Evolutionary conservation across 2,113 vertebrate genomes (phyloP), one percentile per base, ranked within the genome.

Genomic region (Romanogobio albipinnatus): DNA sequence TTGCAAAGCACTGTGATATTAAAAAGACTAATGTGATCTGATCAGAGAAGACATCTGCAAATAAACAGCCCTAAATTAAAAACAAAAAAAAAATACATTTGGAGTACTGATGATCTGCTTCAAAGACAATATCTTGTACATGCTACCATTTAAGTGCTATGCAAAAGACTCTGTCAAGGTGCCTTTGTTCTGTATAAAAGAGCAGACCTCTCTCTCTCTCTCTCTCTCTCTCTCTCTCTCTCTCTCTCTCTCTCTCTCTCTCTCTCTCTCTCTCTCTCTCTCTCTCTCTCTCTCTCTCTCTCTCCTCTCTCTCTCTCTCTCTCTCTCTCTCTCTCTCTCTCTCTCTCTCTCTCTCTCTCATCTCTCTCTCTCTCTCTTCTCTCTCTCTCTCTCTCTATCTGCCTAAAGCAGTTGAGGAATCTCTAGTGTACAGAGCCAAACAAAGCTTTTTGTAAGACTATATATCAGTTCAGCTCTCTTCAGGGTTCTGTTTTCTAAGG

Each of bases 371-470:
- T 70, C 79, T 81, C 5, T 82, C 71, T 83, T 82, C 4, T 70
- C 79, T 81, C 5, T 82, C 71, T 83, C 5, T 82, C 71, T 83
- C 53, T 26, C 10, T 13, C 11, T 49, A 3, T 83, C 5, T 43
- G 47, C 75, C 80, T 59, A 29, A 70, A 83, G 81, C 47, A 29
- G 45, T 36, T 79, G n/a, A 29, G 2, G 62, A 59, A 22, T 76
- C 62, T 81, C 71, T 29, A 2, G 75, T 71, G 83, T 78, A 73
- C 29, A 73, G 26, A 29, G 36, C 47, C n/a, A 81, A 68, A 87
- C 76, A 85, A 89, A 84, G 81, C 14, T 66, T 51, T 74, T n/a
- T 74, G 76, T 47, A 10, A 79, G 64, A 71, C 26, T 26, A 66
- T 22, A 26, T 24, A 26, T 53, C 9, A 26, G n/a, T 17, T 56